Conservation (phyloP, 2,797 vertebrate genomes). For the Spheniscus humboldti region DNA sequence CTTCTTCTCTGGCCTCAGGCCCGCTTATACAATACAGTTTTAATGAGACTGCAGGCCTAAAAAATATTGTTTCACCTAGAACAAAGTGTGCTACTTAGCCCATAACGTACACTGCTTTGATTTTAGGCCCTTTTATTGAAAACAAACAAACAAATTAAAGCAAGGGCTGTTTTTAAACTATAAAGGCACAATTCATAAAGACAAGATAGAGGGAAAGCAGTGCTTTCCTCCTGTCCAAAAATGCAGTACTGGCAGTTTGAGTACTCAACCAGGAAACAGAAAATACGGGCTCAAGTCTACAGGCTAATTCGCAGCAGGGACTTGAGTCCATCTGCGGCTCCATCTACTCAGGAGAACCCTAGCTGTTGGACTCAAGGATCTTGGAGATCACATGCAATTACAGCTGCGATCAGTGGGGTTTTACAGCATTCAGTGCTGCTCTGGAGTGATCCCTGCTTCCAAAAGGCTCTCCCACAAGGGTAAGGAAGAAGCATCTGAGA, state of each 20-base stretch:
- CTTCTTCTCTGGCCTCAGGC: background rate
- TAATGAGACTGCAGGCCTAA: background rate
- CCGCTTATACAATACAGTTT: background rate
- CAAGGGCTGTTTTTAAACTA: background rate
- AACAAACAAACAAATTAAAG: background rate
- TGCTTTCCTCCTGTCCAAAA: background rate
- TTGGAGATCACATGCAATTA: background rate
- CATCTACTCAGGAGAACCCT: background rate
- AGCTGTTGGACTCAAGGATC: background rate
- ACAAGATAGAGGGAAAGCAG: background rate
- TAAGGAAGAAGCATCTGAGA: background rate
- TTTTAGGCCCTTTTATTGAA: background rate
- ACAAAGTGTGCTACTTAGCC: background rate
- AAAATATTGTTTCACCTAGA: background rate
- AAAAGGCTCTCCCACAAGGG: background rate
- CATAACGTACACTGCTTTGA: background rate
- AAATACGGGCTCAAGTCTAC: background rate
- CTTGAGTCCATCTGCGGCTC: background rate
- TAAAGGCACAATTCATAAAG: background rate
- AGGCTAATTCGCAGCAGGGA: background rate
- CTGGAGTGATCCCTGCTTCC: background rate
- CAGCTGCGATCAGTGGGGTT: background rate
- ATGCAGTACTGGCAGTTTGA: background rate
- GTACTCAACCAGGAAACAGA: background rate
- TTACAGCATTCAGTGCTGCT: background rate